Conservation (phyloP, 2,797 vertebrate genomes). For the Acanthurus lineatus region DNA sequence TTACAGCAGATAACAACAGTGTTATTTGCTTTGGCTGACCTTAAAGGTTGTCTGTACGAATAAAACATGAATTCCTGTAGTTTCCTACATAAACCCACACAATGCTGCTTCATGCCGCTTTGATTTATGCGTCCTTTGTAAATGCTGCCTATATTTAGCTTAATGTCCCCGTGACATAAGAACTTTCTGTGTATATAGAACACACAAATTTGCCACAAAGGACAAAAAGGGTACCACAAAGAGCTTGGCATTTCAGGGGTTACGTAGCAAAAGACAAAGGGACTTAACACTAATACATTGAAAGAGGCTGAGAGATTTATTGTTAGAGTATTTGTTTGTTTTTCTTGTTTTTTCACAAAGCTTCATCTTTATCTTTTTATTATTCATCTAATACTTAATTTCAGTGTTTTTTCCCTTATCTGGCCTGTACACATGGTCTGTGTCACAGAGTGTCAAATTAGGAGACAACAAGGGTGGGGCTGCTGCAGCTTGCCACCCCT, state of each 20-base stretch:
- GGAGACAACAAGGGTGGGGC: slow-evolving; percentile 58
- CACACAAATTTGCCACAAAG: slow-evolving; percentile 18
- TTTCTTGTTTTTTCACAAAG: slow-evolving; percentile 42
- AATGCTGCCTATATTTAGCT: slow-evolving; percentile 48
- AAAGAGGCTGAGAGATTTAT: slow-evolving; percentile 31
- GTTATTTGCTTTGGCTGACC: slow-evolving; percentile 17
- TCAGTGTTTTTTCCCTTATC: slow-evolving; percentile 62
- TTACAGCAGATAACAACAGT: slow-evolving; percentile 2
- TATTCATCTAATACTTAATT: slow-evolving; percentile 19
- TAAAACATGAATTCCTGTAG: slow-evolving; percentile 37
- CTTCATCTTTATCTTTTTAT: neutral
- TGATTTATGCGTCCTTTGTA: slow-evolving; percentile 61
- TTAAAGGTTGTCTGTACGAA: slow-evolving; percentile 8
- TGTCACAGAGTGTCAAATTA: slow-evolving; percentile 64
- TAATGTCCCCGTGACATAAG: slow-evolving; percentile 51
- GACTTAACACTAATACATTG: slow-evolving; percentile 38
- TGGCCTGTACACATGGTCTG: slow-evolving; percentile 56
- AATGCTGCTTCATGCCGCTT: slow-evolving; percentile 9
- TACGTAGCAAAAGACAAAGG: slow-evolving; percentile 26
- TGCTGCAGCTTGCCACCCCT: slow-evolving; percentile 17
- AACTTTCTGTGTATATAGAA: slow-evolving; percentile 28
- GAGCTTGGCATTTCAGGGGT: slow-evolving; percentile 22
- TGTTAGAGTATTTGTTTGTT: neutral
- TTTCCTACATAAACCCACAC: slow-evolving; percentile 22
- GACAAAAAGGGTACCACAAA: neutral